Percentiles rank a stretch among this genome's conserved stretches.
Evolutionary conservation across 2,113 vertebrate species (phyloP).

Genomic region (Rutilus rutilus): DNA sequence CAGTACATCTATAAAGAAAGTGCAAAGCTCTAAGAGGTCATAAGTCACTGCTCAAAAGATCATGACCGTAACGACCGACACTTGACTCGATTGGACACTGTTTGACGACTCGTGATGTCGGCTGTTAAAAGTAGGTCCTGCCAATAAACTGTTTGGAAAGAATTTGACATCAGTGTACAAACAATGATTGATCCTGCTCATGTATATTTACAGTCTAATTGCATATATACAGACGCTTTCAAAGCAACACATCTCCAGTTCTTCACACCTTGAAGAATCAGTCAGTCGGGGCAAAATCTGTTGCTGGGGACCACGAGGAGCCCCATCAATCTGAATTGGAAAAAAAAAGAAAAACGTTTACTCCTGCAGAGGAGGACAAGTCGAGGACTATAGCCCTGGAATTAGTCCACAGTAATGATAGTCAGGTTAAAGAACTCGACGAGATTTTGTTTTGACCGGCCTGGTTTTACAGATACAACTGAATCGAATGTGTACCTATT

Average conservation of each 20-base stretch:
- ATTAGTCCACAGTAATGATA: neutral
- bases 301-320: conserved; percentile 22
- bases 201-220: conserved; percentile 56
- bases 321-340: neutral
- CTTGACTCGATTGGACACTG: conserved; percentile 13
- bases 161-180: conserved; percentile 59
- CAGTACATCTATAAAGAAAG: conserved; percentile 43
- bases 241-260: conserved; percentile 33
- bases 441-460: neutral
- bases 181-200: conserved; percentile 37
- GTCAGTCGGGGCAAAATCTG: conserved; percentile 3
- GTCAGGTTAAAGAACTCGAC: neutral
- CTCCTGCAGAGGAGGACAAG: neutral
- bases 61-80: conserved; percentile 3
- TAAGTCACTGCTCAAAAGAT: conserved; percentile 26
- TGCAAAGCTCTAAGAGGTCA: conserved; percentile 46
- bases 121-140: conserved; percentile 33
- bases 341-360: neutral
- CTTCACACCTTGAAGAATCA: conserved; percentile 25
- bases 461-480: neutral
- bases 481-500: neutral
- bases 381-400: conserved; percentile 16
- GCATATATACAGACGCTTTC: conserved; percentile 51
- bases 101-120: conserved; percentile 19
- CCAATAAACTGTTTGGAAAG: conserved; percentile 39